These are phyloP conservation scores for Drosophila paulistorum DNA, from an alignment of 1,140 invertebrate species.

Conservation along the genomic window DNA sequence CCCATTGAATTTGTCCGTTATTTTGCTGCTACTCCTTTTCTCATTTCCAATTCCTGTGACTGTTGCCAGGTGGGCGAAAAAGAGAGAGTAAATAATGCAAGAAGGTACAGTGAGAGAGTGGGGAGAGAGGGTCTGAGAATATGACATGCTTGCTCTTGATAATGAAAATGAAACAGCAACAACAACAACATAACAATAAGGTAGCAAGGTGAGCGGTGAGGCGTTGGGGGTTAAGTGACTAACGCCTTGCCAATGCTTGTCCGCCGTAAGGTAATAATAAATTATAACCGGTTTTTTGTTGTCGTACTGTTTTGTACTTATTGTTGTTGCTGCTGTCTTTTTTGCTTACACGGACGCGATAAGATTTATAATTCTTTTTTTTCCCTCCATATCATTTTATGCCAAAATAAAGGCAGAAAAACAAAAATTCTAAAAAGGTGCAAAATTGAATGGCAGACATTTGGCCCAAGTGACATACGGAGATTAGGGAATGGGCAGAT, in stretches of 20 bases:
- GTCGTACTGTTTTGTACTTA: slow-evolving; percentile 32
- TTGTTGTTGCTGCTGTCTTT: slow-evolving; percentile 17
- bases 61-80: not conserved
- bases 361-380: slow-evolving; percentile 33
- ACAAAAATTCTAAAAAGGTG: slow-evolving; percentile 38
- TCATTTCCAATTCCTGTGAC: not conserved
- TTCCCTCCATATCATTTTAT: slow-evolving; percentile 12
- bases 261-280: slow-evolving; percentile 47
- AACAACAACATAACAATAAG: slow-evolving; percentile 16
- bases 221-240: slow-evolving; percentile 40
- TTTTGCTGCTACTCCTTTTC: not conserved
- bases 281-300: slow-evolving; percentile 60
- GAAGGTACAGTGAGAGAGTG: not conserved
- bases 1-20: not conserved
- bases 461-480: not conserved
- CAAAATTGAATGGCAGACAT: slow-evolving; percentile 34
- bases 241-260: slow-evolving; percentile 32
- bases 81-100: not conserved
- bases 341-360: slow-evolving; percentile 39
- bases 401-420: slow-evolving; percentile 42
- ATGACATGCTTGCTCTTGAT: slow-evolving; percentile 18
- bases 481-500: not conserved
- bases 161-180: slow-evolving; percentile 20
- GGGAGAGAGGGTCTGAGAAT: not conserved
- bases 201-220: not conserved